These are phyloP conservation scores for Orthosia gothica DNA, from an alignment of 2,888 invertebrate species.

Conservation along the genomic window DNA sequence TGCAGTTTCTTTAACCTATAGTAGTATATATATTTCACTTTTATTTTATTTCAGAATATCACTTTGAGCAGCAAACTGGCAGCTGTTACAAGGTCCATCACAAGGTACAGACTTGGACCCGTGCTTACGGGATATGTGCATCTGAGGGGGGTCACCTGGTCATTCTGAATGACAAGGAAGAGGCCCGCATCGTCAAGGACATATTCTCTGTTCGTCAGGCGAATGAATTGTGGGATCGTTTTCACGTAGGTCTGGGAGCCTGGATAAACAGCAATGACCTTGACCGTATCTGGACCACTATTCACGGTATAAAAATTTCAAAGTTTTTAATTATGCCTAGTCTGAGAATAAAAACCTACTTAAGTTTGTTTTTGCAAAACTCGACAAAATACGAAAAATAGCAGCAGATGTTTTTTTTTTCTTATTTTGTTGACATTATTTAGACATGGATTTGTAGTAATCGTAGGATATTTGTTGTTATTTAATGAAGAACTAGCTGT, in stretches of 20 bases:
- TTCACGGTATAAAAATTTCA: conserved; percentile 15
- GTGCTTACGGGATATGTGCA: conserved; percentile 33
- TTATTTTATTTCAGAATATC: conserved; percentile 31
- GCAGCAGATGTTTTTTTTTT: no score
- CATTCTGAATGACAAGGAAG: conserved; percentile 37
- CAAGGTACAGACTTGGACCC: not conserved
- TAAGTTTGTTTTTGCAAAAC: no score
- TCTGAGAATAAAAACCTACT: no score
- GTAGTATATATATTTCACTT: no score
- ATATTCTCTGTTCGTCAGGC: conserved; percentile 3
- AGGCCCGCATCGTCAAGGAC: conserved; percentile 29
- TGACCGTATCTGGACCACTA: conserved; percentile 13
- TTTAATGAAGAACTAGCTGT: no score
- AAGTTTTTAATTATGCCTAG: not conserved
- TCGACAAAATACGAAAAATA: no score
- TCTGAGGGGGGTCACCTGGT: conserved; percentile 45
- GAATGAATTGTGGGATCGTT: conserved; percentile 1
- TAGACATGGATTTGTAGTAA: no score
- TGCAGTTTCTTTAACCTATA: no score
- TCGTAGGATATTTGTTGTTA: no score
- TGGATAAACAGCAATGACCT: not conserved
- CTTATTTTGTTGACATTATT: no score
- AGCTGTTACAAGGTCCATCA: conserved; percentile 49
- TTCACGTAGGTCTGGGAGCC: conserved; percentile 20
- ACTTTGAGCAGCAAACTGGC: conserved; percentile 31